Percentiles rank a stretch among this genome's conserved stretches.
phyloP scores from a whole-genome alignment of 2,888 invertebrate species.

The Noctua pronuba region DNA sequence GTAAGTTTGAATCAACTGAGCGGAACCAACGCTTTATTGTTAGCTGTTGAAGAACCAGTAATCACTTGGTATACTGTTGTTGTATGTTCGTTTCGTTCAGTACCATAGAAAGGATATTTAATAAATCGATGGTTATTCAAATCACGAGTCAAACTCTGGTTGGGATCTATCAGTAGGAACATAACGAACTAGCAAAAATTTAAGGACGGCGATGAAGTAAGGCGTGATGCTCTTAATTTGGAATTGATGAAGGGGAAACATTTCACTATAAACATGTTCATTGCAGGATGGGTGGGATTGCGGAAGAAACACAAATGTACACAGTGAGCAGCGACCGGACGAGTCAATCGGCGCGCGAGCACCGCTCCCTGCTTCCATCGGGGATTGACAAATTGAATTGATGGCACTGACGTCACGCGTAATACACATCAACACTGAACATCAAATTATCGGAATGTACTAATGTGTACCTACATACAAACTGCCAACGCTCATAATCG shows the following conservation, averaged over 20 bases:
- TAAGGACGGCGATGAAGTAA: neutral
- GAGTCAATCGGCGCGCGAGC: conserved; percentile 85
- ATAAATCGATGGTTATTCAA: neutral
- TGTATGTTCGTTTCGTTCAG: neutral
- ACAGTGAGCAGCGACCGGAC: conserved; percentile 81
- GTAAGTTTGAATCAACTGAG: conserved; percentile 52
- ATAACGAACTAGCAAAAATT: neutral
- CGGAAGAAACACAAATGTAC: conserved; percentile 83
- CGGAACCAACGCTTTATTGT: conserved; percentile 34
- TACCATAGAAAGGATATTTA: neutral
- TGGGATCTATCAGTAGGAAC: conserved; percentile 2
- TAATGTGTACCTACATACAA: conserved; percentile 47
- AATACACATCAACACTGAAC: conserved; percentile 64
- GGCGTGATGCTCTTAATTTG: neutral
- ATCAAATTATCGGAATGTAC: conserved; percentile 57
- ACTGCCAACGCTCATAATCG: conserved; percentile 50
- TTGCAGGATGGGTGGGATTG: conserved; percentile 75
- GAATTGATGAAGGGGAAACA: conserved; percentile 2
- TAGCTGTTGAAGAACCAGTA: conserved; percentile 38
- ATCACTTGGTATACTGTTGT: conserved; percentile 29
- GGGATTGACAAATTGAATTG: conserved; percentile 80
- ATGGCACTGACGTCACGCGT: conserved; percentile 65
- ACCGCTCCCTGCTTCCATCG: conserved; percentile 81
- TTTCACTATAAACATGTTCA: conserved; percentile 36
- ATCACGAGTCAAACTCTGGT: neutral